A percentile compares a stretch with the other conserved stretches of the same genome.
phyloP scores from a whole-genome alignment of 92 coral and sea anemone genomes.

The Muricea muricata region DNA sequence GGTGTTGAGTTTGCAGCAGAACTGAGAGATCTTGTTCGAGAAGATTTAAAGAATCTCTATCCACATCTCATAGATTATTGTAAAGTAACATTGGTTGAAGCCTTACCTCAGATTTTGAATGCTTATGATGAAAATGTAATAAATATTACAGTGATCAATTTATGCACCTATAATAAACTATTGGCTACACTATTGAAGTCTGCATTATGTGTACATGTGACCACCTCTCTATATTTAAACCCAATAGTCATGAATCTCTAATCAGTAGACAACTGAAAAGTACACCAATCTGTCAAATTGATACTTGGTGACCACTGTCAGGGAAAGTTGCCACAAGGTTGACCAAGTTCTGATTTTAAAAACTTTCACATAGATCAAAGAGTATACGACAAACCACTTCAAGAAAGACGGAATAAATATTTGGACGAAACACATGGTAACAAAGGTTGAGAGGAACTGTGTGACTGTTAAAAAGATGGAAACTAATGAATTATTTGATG shows the following conservation, averaged over 20 bases:
- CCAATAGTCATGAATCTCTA: no score
- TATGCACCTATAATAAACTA: no score
- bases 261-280: no score
- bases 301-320: no score
- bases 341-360: not conserved
- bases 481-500: conserved; percentile 23
- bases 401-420: conserved; percentile 46
- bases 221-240: no score
- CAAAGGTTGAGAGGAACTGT: conserved; percentile 36
- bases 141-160: no score
- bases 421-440: conserved; percentile 47
- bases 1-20: conserved; percentile 51
- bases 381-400: conserved; percentile 38
- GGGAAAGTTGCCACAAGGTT: no score
- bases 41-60: conserved; percentile 27
- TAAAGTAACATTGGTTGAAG: conserved; percentile 47
- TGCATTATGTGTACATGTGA: no score
- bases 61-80: conserved; percentile 36
- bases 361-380: conserved; percentile 12
- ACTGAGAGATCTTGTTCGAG: conserved; percentile 42
- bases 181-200: no score
- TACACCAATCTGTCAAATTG: no score
- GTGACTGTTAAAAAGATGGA: conserved; percentile 33
- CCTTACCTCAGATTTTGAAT: conserved; percentile 36
- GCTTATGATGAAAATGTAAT: conserved; percentile 45